These are phyloP conservation scores for Lithophane ornitopus DNA, from an alignment of 2,888 invertebrate species.

Conservation along the genomic window DNA sequence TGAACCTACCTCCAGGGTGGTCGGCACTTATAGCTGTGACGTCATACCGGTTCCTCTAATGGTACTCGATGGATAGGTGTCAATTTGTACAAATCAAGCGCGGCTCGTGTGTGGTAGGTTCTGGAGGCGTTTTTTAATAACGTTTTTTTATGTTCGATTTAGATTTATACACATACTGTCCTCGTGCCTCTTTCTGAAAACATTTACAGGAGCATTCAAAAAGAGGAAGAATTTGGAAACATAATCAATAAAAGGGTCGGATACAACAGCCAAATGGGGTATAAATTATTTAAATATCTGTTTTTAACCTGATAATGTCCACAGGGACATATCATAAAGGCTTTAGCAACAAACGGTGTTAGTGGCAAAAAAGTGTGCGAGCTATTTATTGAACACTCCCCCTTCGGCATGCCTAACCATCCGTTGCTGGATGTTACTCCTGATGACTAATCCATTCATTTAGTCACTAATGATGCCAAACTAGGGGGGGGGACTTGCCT, in stretches of 20 bases:
- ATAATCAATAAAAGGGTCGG: background rate
- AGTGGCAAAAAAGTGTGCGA: background rate
- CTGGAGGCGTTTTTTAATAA: slow-evolving; percentile 10
- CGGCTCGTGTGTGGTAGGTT: slow-evolving; percentile 19
- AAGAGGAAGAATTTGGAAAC: background rate
- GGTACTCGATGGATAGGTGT: slow-evolving; percentile 50
- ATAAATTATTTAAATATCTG: background rate
- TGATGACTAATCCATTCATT: no score
- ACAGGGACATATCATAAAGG: background rate
- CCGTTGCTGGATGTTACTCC: no score
- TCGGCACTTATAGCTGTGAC: slow-evolving; percentile 34
- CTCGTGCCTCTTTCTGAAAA: background rate
- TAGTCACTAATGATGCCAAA: no score
- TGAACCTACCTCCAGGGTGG: slow-evolving; percentile 49
- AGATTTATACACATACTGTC: background rate
- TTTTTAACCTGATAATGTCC: background rate
- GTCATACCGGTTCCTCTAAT: slow-evolving; percentile 42
- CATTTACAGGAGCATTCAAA: background rate
- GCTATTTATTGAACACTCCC: background rate
- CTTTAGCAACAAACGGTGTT: background rate
- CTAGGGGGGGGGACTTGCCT: no score
- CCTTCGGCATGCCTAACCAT: no score
- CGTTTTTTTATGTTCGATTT: background rate
- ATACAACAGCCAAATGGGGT: background rate
- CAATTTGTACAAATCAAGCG: slow-evolving; percentile 53